Conservation (phyloP, 2,797 vertebrate genomes). For the Buceros bicornis region DNA sequence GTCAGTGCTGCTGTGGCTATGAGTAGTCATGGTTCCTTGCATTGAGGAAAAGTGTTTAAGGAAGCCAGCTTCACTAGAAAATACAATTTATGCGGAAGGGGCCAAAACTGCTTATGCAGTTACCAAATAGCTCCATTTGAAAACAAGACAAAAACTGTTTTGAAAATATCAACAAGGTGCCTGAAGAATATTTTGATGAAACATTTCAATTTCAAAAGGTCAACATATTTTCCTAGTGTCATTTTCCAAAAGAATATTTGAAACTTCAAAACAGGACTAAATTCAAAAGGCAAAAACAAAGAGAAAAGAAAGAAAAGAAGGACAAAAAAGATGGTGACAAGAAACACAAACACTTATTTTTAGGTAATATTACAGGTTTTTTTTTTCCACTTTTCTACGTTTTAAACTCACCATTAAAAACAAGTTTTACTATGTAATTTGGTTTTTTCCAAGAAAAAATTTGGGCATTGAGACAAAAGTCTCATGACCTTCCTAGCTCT, state of each 20-base stretch:
- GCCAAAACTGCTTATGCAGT: not conserved
- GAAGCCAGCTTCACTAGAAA: not conserved
- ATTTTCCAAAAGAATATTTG: slow-evolving; percentile 16
- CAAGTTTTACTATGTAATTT: not conserved
- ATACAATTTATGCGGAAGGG: not conserved
- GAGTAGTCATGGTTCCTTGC: not conserved
- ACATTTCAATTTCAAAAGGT: slow-evolving; percentile 14
- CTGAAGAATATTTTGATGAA: slow-evolving; percentile 14
- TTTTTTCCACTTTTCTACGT: not conserved
- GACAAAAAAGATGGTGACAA: not conserved
- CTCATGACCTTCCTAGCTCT: not conserved
- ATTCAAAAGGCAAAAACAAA: not conserved
- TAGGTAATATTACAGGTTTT: not conserved
- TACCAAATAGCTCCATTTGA: not conserved
- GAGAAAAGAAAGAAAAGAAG: not conserved
- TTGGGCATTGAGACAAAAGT: not conserved
- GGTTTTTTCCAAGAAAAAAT: not conserved
- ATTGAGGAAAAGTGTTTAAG: not conserved
- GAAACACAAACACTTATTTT: not conserved
- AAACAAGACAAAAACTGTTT: slow-evolving; percentile 10
- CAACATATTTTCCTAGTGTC: not conserved
- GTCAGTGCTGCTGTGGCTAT: not conserved
- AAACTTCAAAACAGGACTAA: not conserved
- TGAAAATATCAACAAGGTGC: slow-evolving; percentile 23
- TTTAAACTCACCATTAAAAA: not conserved